Conservation (phyloP, 2,113 vertebrate species). For the Arizona elegans region DNA sequence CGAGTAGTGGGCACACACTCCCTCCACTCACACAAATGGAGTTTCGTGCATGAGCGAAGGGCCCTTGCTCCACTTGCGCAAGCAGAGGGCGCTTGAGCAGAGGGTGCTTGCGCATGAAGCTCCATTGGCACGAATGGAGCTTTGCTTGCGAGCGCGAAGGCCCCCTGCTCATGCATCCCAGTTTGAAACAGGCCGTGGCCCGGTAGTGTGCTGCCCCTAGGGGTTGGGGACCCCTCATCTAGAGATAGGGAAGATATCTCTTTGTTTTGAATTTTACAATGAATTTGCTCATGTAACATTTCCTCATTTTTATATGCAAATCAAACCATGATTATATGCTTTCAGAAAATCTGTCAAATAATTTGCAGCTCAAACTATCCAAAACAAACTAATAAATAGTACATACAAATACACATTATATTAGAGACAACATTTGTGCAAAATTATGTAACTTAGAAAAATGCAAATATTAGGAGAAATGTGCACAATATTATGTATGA, state of each 20-base stretch:
- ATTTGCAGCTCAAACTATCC: neutral
- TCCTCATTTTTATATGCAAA: neutral
- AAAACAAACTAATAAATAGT: neutral
- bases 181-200: neutral
- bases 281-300: neutral
- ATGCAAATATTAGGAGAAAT: neutral
- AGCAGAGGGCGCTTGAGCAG: no score
- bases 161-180: fast-evolving
- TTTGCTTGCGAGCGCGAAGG: fast-evolving
- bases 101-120: neutral
- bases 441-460: neutral
- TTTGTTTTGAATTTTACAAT: neutral
- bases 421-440: neutral
- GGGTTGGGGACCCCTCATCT: neutral
- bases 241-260: neutral
- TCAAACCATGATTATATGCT: neutral
- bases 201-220: neutral
- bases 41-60: no score
- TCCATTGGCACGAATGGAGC: no score
- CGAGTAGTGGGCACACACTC: fast-evolving
- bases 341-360: neutral
- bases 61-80: no score
- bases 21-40: neutral
- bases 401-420: neutral
- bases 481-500: neutral